These are phyloP conservation scores for Pelodytes ibericus DNA, from an alignment of 2,797 vertebrate species.

Conservation along the genomic window DNA sequence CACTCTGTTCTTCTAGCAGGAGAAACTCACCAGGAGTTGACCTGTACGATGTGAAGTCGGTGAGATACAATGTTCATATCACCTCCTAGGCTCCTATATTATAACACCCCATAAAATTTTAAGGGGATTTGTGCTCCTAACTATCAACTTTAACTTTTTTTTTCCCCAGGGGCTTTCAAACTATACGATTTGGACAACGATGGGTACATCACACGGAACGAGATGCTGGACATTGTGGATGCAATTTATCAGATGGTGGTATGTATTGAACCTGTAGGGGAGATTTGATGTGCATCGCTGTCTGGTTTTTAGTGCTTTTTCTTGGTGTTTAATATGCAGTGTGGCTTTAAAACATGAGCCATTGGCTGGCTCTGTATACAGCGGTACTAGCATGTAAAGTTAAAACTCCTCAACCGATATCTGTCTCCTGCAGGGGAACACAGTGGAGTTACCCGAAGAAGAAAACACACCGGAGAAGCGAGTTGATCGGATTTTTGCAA, in stretches of 20 bases:
- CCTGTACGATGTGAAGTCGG: too few relatives aligned
- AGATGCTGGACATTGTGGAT: constrained; percentile 98
- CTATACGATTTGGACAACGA: constrained; percentile 96
- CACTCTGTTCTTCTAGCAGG: too few relatives aligned
- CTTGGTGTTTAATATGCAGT: too few relatives aligned
- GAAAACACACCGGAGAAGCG: constrained; percentile 98
- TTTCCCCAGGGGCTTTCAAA: constrained; percentile 91
- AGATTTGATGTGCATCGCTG: neutral
- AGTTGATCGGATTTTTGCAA: constrained; percentile 96
- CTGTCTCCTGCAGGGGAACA: constrained; percentile 83
- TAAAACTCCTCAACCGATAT: neutral
- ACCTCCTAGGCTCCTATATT: too few relatives aligned
- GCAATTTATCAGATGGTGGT: constrained; percentile 99
- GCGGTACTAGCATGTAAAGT: neutral
- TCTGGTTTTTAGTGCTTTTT: neutral
- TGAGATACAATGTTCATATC: too few relatives aligned
- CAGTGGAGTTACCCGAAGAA: constrained; percentile 95
- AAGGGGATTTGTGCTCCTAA: too few relatives aligned
- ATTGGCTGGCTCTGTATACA: neutral
- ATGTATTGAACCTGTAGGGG: constrained; percentile 61
- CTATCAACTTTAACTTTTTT: accelerated
- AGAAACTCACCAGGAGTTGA: too few relatives aligned
- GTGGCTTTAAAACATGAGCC: too few relatives aligned
- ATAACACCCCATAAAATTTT: too few relatives aligned
- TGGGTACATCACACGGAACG: constrained; percentile 95